Evolutionary conservation across 2,797 vertebrate species (phyloP).

Genomic region (Enoplosus armatus): DNA sequence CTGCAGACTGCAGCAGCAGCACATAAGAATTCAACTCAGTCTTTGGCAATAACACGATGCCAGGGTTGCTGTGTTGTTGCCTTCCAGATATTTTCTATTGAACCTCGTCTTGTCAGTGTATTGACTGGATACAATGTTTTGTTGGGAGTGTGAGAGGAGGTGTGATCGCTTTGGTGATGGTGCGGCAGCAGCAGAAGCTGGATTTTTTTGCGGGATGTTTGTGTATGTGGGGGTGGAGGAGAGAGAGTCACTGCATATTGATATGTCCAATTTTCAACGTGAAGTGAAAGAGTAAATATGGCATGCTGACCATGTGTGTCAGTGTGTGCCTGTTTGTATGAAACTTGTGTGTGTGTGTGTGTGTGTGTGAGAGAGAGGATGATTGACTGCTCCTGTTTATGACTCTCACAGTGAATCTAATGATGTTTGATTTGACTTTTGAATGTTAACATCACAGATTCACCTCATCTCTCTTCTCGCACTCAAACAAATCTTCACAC

Average conservation of each 20-base stretch:
- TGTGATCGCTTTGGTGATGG: slow-evolving; percentile 63
- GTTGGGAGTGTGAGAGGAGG: slow-evolving; percentile 15
- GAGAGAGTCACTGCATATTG: slow-evolving; percentile 29
- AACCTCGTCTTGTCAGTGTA: slow-evolving; percentile 27
- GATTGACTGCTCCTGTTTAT: slow-evolving; percentile 20
- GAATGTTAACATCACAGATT: slow-evolving; percentile 17
- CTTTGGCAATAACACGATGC: slow-evolving; percentile 16
- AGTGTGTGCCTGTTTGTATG: slow-evolving; percentile 23
- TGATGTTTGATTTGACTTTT: slow-evolving; percentile 31
- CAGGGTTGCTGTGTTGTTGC: slow-evolving; percentile 32
- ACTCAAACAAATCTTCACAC: neutral
- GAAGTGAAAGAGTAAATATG: slow-evolving; percentile 38
- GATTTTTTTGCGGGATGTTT: slow-evolving; percentile 32
- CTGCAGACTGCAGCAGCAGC: slow-evolving; percentile 40
- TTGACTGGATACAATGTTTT: slow-evolving; percentile 12
- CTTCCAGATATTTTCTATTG: slow-evolving; percentile 46
- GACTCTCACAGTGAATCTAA: slow-evolving; percentile 30
- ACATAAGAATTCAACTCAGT: slow-evolving; percentile 33
- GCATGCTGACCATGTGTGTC: neutral
- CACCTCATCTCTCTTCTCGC: neutral
- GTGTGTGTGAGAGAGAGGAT: neutral
- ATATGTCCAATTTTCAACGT: slow-evolving; percentile 27
- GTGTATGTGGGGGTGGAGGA: slow-evolving; percentile 2
- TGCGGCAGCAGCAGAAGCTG: slow-evolving; percentile 20
- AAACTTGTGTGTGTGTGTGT: neutral